Conservation (phyloP, 2,113 vertebrate genomes). For the Astur gentilis region DNA sequence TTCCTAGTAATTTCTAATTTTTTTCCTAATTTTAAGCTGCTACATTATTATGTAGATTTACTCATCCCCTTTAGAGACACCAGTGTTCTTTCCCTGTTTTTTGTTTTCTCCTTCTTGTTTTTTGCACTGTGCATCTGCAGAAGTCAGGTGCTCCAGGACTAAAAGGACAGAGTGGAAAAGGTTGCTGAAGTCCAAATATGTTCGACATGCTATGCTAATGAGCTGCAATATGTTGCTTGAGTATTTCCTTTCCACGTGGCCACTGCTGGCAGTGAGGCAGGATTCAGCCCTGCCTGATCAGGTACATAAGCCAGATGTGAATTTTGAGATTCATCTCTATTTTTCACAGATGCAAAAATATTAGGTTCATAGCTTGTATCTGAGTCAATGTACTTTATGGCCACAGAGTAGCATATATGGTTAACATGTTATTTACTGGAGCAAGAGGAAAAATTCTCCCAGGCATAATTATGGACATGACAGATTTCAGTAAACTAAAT, state of each 20-base stretch:
- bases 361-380: neutral
- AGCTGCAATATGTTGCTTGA: neutral
- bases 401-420: neutral
- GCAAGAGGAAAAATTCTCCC: neutral
- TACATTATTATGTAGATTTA: neutral
- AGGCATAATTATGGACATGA: neutral
- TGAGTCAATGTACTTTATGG: neutral
- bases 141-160: neutral
- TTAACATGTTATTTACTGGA: conserved; percentile 19
- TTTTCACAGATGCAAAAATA: neutral
- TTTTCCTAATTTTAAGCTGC: neutral
- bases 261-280: neutral
- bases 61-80: neutral
- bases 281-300: neutral
- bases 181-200: neutral
- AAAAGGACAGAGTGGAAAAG: neutral
- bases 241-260: neutral
- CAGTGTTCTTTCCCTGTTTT: neutral
- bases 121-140: neutral
- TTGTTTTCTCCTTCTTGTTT: neutral
- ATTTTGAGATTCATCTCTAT: neutral
- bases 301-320: neutral
- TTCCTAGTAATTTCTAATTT: neutral
- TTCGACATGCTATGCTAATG: neutral
- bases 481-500: neutral